phyloP scores from a whole-genome alignment of 2,888 invertebrate genomes.

The Idaea straminata region DNA sequence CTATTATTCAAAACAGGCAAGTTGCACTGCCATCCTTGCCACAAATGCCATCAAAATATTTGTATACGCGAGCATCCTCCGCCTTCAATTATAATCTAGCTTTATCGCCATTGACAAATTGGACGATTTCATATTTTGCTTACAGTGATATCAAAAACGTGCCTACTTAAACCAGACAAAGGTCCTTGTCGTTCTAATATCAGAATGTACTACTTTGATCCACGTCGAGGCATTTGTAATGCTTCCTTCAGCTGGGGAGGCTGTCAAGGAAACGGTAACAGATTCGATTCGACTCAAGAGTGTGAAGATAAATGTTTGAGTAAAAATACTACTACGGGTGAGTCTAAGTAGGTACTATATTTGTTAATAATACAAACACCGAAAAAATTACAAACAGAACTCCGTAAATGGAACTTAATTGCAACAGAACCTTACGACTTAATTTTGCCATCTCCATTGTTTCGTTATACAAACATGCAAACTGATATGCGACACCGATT shows the following conservation, averaged over 20 bases:
- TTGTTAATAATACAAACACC: not conserved
- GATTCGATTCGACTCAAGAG: constrained; percentile 42
- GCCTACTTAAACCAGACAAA: constrained; percentile 49
- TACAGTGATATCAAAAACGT: constrained; percentile 55
- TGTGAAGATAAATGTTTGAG: constrained; percentile 48
- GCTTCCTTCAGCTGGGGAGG: constrained; percentile 60
- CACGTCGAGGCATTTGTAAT: constrained; percentile 32
- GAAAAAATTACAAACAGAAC: too few species aligned
- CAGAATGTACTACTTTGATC: constrained; percentile 53
- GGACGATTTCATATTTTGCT: constrained; percentile 12
- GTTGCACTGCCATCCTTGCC: too few species aligned
- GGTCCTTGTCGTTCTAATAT: constrained; percentile 63
- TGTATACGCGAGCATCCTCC: too few species aligned
- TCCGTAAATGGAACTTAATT: too few species aligned
- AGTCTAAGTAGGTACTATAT: constrained; percentile 25
- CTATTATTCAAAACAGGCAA: too few species aligned
- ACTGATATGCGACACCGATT: too few species aligned
- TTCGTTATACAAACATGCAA: too few species aligned
- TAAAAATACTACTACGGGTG: constrained; percentile 36
- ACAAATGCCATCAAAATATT: too few species aligned
- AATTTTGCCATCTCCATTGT: too few species aligned
- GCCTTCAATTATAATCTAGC: too few species aligned
- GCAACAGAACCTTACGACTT: too few species aligned
- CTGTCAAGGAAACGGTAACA: constrained; percentile 70
- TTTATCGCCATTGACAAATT: too few species aligned